Percentiles rank a stretch among this genome's conserved stretches.
Conservation (phyloP, 2,113 vertebrate genomes). For the Felis chaus region DNA sequence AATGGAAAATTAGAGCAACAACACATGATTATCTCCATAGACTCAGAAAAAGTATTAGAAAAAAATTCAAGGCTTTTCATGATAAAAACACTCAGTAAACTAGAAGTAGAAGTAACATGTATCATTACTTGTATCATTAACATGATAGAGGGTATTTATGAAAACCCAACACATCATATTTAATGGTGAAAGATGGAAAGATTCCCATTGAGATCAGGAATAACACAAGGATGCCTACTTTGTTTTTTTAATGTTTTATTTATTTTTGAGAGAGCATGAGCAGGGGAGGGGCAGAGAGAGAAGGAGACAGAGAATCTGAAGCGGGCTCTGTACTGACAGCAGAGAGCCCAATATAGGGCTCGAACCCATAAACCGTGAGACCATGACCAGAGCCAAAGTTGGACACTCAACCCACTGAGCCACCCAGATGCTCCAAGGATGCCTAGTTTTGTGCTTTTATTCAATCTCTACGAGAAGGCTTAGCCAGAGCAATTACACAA, state of each 20-base stretch:
- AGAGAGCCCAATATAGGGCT: no score
- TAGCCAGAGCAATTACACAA: not conserved
- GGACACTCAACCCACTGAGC: no score
- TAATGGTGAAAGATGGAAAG: not conserved
- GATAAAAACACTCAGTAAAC: not conserved
- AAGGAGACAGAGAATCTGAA: no score
- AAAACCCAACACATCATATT: not conserved
- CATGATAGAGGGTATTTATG: not conserved
- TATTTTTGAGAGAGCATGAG: no score
- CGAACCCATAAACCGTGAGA: no score
- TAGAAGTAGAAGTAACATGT: not conserved
- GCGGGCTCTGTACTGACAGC: no score
- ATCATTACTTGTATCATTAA: not conserved
- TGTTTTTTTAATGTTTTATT: no score
- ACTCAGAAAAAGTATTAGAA: not conserved
- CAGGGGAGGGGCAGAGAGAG: no score
- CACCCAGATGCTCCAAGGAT: not conserved
- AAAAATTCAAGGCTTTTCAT: not conserved
- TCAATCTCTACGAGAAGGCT: not conserved
- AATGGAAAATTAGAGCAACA: not conserved
- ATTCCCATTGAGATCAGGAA: not conserved
- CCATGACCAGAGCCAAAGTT: no score
- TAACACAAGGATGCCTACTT: not conserved
- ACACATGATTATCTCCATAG: not conserved
- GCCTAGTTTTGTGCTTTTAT: not conserved